phyloP scores from a whole-genome alignment of 2,888 invertebrate species.

The Cantharis flavilabris region DNA sequence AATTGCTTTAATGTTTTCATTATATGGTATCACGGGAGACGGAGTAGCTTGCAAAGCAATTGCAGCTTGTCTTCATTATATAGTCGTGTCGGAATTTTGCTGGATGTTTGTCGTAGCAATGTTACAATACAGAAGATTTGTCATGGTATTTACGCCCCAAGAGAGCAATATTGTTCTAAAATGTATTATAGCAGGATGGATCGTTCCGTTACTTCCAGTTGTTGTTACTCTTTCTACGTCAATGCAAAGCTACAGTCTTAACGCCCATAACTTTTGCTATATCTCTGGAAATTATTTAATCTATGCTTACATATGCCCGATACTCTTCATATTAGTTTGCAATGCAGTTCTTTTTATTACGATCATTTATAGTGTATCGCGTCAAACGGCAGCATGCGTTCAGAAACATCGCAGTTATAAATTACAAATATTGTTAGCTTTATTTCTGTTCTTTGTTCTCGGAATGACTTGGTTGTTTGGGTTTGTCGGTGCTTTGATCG shows the following conservation, averaged over 20 bases:
- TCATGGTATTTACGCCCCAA: slow-evolving; percentile 63
- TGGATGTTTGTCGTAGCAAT: slow-evolving; percentile 72
- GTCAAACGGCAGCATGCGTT: slow-evolving; percentile 56
- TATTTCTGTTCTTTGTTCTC: slow-evolving; percentile 61
- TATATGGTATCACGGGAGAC: slow-evolving; percentile 50
- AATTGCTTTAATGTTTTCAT: slow-evolving; percentile 52
- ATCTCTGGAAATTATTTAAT: slow-evolving; percentile 58
- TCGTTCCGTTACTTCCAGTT: slow-evolving; percentile 59
- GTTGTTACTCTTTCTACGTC: slow-evolving; percentile 41
- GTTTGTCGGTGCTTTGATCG: slow-evolving; percentile 52
- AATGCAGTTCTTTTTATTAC: slow-evolving; percentile 61
- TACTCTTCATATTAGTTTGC: slow-evolving; percentile 56
- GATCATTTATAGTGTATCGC: slow-evolving; percentile 58
- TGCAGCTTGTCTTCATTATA: slow-evolving; percentile 65
- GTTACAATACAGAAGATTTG: slow-evolving; percentile 65
- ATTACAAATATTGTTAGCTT: slow-evolving; percentile 61
- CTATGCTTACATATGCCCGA: slow-evolving; percentile 59
- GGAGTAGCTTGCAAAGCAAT: slow-evolving; percentile 58
- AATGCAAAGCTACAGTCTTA: slow-evolving; percentile 33
- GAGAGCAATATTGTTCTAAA: slow-evolving; percentile 63
- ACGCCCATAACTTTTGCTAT: slow-evolving; percentile 56
- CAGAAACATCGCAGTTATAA: slow-evolving; percentile 57
- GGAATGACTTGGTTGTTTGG: slow-evolving; percentile 64
- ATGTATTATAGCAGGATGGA: slow-evolving; percentile 65
- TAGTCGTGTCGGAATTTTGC: slow-evolving; percentile 66